Evolutionary conservation across 1,140 invertebrate genomes (phyloP).

Genomic region (Steinernema feltiae): DNA sequence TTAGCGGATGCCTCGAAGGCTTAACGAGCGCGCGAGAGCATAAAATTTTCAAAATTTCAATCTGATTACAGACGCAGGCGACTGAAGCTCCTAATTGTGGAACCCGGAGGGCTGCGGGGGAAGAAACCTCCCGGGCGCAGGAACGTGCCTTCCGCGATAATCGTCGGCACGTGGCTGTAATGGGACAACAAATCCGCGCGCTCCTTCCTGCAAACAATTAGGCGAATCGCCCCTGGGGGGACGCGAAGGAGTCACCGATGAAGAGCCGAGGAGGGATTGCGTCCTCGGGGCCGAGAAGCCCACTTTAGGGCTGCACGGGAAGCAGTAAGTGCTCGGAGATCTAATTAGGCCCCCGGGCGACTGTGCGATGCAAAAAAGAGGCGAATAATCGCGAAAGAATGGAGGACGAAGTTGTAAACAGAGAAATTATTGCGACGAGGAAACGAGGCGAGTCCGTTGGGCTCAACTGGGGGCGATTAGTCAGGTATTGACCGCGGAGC

Average conservation of each 20-base stretch:
- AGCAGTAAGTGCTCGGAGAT: not conserved
- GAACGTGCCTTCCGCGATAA: not conserved
- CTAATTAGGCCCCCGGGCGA: not conserved
- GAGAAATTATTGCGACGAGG: not conserved
- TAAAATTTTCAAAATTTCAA: constrained; percentile 12
- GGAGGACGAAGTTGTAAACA: not conserved
- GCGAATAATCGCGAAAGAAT: not conserved
- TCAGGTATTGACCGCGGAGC: not conserved
- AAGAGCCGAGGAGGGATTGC: not conserved
- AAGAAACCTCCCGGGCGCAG: not conserved
- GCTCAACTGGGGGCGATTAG: not conserved
- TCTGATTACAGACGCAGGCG: not conserved
- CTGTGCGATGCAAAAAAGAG: not conserved
- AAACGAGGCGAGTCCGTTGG: not conserved
- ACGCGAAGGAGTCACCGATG: not conserved
- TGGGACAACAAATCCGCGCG: not conserved
- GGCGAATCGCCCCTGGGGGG: not conserved
- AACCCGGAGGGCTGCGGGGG: not conserved
- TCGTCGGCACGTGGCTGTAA: constrained; percentile 3
- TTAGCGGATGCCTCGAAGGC: not conserved
- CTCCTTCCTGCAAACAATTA: constrained; percentile 5
- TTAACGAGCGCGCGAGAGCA: constrained; percentile 12
- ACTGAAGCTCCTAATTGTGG: constrained; percentile 1
- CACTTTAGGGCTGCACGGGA: not conserved
- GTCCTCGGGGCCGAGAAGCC: not conserved